Conservation (phyloP, 2,113 vertebrate genomes). For the Scatophagus argus region DNA sequence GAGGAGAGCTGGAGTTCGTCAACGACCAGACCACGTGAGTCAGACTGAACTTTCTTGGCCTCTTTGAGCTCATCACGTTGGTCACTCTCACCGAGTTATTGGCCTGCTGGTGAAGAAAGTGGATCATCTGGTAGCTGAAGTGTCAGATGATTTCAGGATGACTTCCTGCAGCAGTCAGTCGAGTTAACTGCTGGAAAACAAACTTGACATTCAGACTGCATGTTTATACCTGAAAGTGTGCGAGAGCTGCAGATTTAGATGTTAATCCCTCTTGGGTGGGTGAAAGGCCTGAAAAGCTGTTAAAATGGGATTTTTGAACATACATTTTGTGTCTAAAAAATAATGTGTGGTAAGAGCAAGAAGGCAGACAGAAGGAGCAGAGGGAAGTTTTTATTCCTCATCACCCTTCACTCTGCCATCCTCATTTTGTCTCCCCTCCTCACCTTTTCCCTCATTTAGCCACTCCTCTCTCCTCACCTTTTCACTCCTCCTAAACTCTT, state of each 20-base stretch:
- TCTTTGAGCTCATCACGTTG: no score
- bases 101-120: not conserved
- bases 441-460: not conserved
- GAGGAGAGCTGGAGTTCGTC: conserved; percentile 92
- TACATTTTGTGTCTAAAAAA: not conserved
- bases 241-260: not conserved
- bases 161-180: not conserved
- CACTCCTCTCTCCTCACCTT: not conserved
- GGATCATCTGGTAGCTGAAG: not conserved
- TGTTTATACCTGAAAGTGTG: not conserved
- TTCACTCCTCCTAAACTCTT: not conserved
- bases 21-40: conserved; percentile 96
- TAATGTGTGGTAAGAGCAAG: not conserved
- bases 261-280: not conserved
- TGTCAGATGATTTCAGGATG: not conserved
- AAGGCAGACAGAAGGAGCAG: not conserved
- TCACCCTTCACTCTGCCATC: not conserved
- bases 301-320: not conserved
- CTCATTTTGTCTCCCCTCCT: no score
- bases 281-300: not conserved
- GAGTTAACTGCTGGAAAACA: not conserved
- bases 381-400: not conserved
- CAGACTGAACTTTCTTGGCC: not conserved
- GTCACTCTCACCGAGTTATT: not conserved
- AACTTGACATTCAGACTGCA: not conserved